phyloP scores from a whole-genome alignment of 1,140 invertebrate species.

The Eciton burchellii region DNA sequence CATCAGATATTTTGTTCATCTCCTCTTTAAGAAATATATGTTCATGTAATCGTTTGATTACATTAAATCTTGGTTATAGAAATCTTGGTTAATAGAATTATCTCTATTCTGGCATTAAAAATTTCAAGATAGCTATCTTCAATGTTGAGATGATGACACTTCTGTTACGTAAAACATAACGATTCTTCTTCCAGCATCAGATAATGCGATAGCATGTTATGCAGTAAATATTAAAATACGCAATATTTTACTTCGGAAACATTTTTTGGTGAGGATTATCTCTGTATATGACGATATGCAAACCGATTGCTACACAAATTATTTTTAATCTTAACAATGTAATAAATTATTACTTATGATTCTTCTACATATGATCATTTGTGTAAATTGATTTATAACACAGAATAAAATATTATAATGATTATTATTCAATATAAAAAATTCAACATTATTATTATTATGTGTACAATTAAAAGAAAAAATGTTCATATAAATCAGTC shows the following conservation, averaged over 20 bases:
- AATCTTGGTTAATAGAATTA: too few relatives aligned
- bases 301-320: not conserved
- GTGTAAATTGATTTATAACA: not conserved
- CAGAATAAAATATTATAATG: not conserved
- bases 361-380: not conserved
- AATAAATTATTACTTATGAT: not conserved
- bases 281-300: not conserved
- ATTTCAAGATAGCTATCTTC: slow-evolving; percentile 77
- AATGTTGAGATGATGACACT: slow-evolving; percentile 1
- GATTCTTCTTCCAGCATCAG: not conserved
- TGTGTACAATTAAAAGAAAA: slow-evolving; percentile 15
- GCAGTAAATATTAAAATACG: slow-evolving; percentile 18
- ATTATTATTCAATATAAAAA: slow-evolving; percentile 2
- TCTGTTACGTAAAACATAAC: not conserved
- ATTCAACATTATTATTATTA: slow-evolving; percentile 43
- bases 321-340: not conserved
- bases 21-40: slow-evolving; percentile 83
- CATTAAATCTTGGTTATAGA: too few relatives aligned
- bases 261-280: slow-evolving; percentile 34
- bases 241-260: slow-evolving; percentile 12
- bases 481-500: not conserved
- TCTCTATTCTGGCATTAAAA: slow-evolving; percentile 83
- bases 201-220: not conserved
- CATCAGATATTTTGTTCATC: slow-evolving; percentile 83
- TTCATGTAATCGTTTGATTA: slow-evolving; percentile 86